Evolutionary conservation across 1,140 invertebrate species (phyloP), one percentile per base, ranked within the genome.

Genomic region (Pogonus chalceus): DNA sequence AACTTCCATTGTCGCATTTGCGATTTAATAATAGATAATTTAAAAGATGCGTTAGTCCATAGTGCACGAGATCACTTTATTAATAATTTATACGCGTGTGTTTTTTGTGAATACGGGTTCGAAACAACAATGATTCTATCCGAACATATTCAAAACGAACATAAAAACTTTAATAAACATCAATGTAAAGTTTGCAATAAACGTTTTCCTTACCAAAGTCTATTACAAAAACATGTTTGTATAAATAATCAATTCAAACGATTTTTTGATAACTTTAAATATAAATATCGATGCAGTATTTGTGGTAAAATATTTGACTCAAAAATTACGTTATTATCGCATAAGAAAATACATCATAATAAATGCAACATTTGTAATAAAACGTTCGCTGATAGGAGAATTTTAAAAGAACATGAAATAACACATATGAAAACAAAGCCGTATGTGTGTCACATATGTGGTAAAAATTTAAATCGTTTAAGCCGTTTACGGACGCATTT

Each of bases 351-450:
- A n/a, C 76, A 77, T 60, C 66, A 70, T 7, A 72, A 75, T 54
- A 67, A 68, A 21, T 77, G 76, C 31, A 65, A 67, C 0, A 73
- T 69, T 9, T 77, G 74, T 51, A 70, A 69, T 0, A 76, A 74
- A 53, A 56, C 68, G 23, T 77, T 76, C 53, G 58, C 74, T 9
- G 73, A 76, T 57, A 72, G 72, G 35, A 72, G 75, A 54, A 76
- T 72, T 1, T 58, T 77, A 47, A 72, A 73, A 48, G 75, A 77
- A 43, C 76, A 77, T 43, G 67, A 69, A 2, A 70, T 77, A 2
- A 73, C 71, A 1, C 76, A 77, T 67, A 65, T 76, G 53, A 69
- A 73, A 62, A 72, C 74, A 53, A 76, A 76, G 39, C 75, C 76
- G 3, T 76, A 72, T 66, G 72, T 75, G 59, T 77, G 75, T 53